phyloP scores from a whole-genome alignment of 2,797 vertebrate genomes.

The Acanthopagrus latus region DNA sequence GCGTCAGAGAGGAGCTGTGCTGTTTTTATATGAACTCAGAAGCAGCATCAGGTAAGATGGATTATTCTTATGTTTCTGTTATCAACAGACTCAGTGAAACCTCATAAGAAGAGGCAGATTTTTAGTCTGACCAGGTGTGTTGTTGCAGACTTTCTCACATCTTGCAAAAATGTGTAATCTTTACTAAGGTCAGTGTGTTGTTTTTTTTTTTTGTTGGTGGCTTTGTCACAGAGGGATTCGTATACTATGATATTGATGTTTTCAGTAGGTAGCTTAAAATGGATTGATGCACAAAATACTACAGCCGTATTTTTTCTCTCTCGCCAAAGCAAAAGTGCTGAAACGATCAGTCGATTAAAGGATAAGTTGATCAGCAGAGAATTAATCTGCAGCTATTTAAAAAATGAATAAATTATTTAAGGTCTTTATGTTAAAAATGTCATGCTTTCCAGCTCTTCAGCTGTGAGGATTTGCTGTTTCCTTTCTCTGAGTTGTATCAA shows the following conservation, averaged over 20 bases:
- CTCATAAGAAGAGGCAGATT: not conserved
- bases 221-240: not conserved
- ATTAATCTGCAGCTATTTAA: not conserved
- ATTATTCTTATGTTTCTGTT: not conserved
- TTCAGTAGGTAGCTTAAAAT: not conserved
- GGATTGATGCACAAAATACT: not conserved
- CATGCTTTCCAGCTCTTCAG: too few species aligned
- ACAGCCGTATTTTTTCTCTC: too few species aligned
- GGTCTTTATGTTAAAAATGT: too few species aligned
- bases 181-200: not conserved
- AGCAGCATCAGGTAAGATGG: slow-evolving; percentile 39
- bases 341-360: not conserved
- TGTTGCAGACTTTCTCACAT: not conserved
- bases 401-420: too few species aligned
- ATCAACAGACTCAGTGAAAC: not conserved
- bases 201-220: not conserved
- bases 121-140: slow-evolving; percentile 1
- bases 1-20: slow-evolving; percentile 5
- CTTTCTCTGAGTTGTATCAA: not conserved
- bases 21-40: not conserved
- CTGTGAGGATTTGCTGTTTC: not conserved
- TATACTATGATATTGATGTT: not conserved
- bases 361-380: not conserved
- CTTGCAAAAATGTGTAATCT: slow-evolving; percentile 2
- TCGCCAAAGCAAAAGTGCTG: not conserved